Percentiles rank a stretch among this genome's conserved stretches.
These are phyloP conservation scores for Cercopithecus petaurista DNA, from an alignment of 2,797 vertebrate genomes.

Conservation along the genomic window DNA sequence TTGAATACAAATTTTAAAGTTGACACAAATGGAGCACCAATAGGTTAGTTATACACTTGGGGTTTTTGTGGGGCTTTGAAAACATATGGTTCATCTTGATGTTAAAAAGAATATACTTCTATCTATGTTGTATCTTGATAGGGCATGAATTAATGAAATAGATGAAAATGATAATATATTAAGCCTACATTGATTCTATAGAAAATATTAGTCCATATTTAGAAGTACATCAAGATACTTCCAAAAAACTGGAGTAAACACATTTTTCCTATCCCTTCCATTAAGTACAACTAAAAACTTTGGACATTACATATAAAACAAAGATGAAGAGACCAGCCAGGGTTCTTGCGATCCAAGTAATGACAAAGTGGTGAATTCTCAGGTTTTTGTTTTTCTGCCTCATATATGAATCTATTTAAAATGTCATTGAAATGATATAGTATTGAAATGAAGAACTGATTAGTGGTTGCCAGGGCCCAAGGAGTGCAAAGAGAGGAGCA, in stretches of 20 bases:
- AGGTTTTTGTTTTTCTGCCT: neutral
- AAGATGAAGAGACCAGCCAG: neutral
- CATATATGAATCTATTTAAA: neutral
- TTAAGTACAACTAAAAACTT: neutral
- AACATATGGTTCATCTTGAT: neutral
- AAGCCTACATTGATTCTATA: neutral
- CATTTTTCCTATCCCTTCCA: neutral
- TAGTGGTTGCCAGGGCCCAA: neutral
- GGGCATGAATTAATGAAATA: neutral
- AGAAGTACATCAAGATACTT: neutral
- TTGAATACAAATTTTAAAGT: slow-evolving; percentile 12
- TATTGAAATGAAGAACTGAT: neutral
- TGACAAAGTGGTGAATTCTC: neutral
- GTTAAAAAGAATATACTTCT: neutral
- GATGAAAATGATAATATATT: neutral
- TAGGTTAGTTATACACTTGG: neutral
- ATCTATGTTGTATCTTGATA: neutral
- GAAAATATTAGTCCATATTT: neutral
- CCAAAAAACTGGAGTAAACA: neutral
- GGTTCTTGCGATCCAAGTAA: neutral
- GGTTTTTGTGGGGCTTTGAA: neutral
- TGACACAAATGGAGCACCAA: neutral
- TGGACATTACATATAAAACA: neutral
- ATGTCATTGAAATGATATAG: neutral
- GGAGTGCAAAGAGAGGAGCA: accelerated